A percentile compares a stretch with the other conserved stretches of the same genome.
These are phyloP conservation scores for Perdita meconis DNA, from an alignment of 2,888 invertebrate genomes.

Conservation along the genomic window DNA sequence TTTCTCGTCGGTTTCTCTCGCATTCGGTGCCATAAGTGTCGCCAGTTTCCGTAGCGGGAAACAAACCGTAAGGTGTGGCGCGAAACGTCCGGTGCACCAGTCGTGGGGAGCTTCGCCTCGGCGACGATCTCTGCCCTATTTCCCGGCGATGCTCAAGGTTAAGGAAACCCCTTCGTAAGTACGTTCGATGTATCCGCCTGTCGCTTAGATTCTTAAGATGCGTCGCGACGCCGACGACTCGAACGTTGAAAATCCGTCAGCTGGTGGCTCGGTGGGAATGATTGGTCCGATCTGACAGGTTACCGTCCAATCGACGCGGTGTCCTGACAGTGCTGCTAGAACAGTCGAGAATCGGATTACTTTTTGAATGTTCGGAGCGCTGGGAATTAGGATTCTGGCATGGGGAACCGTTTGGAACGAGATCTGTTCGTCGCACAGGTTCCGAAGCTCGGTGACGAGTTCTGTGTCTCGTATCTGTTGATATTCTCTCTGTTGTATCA, in stretches of 20 bases:
- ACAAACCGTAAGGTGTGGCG: constrained; percentile 59
- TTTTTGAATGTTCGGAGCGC: no score
- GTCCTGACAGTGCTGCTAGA: neutral
- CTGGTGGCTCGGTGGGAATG: neutral
- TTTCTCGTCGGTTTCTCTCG: no score
- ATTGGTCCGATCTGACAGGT: constrained; percentile 28
- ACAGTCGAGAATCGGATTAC: neutral
- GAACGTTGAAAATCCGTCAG: constrained; percentile 15
- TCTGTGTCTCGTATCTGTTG: no score
- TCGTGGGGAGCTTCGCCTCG: no score
- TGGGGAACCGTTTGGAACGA: neutral
- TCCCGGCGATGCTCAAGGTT: constrained; percentile 50
- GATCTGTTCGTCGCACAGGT: no score
- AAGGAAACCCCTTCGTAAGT: constrained; percentile 58
- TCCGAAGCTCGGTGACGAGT: no score
- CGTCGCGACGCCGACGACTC: neutral
- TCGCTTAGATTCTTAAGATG: neutral
- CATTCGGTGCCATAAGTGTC: no score
- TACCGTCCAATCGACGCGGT: constrained; percentile 21
- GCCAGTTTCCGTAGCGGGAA: no score
- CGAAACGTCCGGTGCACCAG: constrained; percentile 39
- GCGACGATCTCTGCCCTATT: constrained; percentile 24
- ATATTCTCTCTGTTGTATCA: no score
- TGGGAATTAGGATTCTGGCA: neutral
- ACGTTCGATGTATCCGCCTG: constrained; percentile 26